phyloP scores from a whole-genome alignment of 2,113 vertebrate species.

The Amphiprion percula region DNA sequence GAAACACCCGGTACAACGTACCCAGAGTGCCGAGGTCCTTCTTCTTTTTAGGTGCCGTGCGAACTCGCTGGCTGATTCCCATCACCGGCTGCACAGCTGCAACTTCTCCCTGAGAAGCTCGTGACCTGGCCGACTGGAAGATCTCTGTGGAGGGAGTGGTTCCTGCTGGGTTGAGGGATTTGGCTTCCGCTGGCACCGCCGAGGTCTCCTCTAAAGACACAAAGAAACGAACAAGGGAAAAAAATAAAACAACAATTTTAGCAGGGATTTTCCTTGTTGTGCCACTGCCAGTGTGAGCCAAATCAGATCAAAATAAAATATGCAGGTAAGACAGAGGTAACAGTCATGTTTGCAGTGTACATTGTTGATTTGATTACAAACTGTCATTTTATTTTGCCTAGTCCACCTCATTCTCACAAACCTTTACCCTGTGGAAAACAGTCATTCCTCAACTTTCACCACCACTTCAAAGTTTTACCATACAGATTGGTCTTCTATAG shows the following conservation, averaged over 20 bases:
- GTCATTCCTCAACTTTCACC: background rate
- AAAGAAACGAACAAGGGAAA: background rate
- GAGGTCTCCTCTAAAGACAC: constrained; percentile 63
- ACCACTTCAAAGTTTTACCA: background rate
- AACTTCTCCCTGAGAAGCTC: constrained; percentile 79
- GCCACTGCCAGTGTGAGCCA: background rate
- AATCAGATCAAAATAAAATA: background rate
- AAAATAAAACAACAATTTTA: background rate
- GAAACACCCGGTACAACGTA: constrained; percentile 63
- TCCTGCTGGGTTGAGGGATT: constrained; percentile 17
- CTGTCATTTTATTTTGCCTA: background rate
- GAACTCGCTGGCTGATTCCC: constrained; percentile 91
- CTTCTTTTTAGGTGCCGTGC: constrained; percentile 88
- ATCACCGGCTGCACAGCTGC: constrained; percentile 88
- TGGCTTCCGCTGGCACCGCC: constrained; percentile 31
- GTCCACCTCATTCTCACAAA: background rate
- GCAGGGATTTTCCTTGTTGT: background rate
- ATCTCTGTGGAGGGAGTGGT: constrained; percentile 46
- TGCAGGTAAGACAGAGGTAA: too few species aligned
- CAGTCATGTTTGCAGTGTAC: too few species aligned
- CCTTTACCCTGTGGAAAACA: too few species aligned
- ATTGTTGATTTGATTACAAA: background rate
- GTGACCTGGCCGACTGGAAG: constrained; percentile 74
- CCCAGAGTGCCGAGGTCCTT: constrained; percentile 93
- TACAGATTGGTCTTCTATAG: background rate